Conservation (phyloP, 1,140 invertebrate species). For the Ceratitis capitata region DNA sequence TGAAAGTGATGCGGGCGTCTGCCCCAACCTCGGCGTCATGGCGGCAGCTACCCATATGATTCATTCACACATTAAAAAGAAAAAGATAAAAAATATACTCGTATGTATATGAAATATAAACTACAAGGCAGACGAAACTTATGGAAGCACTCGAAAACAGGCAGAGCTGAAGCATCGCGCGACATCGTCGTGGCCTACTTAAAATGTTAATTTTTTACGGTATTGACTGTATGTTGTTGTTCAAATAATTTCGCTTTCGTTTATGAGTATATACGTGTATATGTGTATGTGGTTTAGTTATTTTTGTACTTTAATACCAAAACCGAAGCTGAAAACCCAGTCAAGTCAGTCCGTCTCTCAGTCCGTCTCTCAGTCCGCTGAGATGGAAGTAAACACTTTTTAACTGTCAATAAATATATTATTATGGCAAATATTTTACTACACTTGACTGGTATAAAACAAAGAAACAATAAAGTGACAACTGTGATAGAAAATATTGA, state of each 20-base stretch:
- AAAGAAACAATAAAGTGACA: background rate
- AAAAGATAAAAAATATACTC: background rate
- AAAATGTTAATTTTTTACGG: background rate
- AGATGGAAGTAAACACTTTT: background rate
- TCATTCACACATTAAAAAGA: background rate
- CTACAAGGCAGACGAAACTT: background rate
- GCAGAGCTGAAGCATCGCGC: background rate
- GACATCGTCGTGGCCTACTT: constrained; percentile 4
- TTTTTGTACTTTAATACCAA: background rate
- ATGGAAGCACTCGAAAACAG: background rate
- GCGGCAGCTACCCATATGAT: background rate
- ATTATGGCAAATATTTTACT: background rate
- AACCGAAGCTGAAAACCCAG: background rate
- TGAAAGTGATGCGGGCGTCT: background rate
- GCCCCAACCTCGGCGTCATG: background rate
- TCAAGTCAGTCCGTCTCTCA: no score
- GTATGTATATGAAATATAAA: no score
- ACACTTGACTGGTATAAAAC: background rate
- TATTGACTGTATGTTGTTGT: background rate
- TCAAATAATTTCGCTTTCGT: background rate
- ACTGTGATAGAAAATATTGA: background rate
- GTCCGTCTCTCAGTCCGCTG: background rate
- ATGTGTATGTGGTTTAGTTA: background rate
- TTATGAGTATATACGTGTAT: background rate
- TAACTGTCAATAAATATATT: background rate